Conservation (phyloP, 2,797 vertebrate genomes). For the Sebastes itinus region DNA sequence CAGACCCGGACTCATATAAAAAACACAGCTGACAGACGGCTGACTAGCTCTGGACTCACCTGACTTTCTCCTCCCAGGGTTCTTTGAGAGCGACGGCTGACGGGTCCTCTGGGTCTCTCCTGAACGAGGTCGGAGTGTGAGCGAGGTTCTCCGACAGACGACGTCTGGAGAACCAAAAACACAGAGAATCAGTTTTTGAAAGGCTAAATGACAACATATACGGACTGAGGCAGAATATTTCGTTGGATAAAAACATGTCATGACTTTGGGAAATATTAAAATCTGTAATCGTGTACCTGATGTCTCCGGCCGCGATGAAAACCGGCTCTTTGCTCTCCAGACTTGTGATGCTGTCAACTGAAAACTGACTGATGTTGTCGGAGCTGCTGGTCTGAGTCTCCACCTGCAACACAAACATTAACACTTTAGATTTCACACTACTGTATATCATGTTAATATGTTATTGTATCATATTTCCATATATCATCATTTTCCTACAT, state of each 20-base stretch:
- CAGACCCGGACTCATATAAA: too few relatives aligned
- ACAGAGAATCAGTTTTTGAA: neutral
- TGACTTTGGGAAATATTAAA: too few relatives aligned
- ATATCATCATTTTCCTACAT: too few relatives aligned
- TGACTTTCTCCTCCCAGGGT: conserved; percentile 96
- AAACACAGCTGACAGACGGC: too few relatives aligned
- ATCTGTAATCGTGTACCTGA: conserved; percentile 76
- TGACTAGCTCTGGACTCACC: conserved; percentile 53
- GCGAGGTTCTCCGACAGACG: conserved; percentile 94
- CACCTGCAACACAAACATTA: conserved; percentile 74
- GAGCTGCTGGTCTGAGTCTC: conserved; percentile 95
- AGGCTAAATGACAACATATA: too few relatives aligned
- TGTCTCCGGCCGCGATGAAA: conserved; percentile 95
- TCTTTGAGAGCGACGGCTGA: conserved; percentile 95
- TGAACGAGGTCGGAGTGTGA: conserved; percentile 91
- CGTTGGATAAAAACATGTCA: too few relatives aligned
- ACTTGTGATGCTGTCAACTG: conserved; percentile 97
- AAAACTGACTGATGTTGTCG: conserved; percentile 98
- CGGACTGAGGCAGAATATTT: too few relatives aligned
- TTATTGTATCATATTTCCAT: too few relatives aligned
- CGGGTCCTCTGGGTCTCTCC: conserved; percentile 92
- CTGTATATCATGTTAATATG: too few relatives aligned
- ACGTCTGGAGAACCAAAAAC: conserved; percentile 77
- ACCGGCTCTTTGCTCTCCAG: conserved; percentile 95
- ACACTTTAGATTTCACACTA: neutral